Evolutionary conservation across 2,113 vertebrate genomes (phyloP).

Genomic region (Otus sunia): DNA sequence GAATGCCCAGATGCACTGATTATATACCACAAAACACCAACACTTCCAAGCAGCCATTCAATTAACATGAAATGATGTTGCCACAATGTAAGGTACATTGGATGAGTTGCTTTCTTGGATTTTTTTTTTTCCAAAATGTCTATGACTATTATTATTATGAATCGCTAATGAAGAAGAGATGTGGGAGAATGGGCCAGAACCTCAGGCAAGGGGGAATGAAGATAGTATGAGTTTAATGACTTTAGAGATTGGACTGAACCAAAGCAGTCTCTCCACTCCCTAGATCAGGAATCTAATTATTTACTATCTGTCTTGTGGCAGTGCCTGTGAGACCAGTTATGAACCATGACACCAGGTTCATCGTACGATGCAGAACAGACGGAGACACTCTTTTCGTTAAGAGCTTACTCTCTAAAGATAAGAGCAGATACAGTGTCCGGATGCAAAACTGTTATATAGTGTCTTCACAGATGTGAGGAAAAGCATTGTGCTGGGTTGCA

Average conservation of each 20-base stretch:
- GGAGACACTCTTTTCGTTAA: neutral
- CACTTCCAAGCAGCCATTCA: constrained; percentile 17
- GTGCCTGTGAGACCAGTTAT: neutral
- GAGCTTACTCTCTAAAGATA: neutral
- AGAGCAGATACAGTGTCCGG: neutral
- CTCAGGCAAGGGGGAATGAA: neutral
- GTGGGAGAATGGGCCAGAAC: neutral
- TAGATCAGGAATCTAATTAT: constrained; percentile 13
- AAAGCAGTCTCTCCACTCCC: neutral
- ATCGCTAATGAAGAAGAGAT: neutral
- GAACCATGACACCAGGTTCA: neutral
- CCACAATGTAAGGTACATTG: neutral
- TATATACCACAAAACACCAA: constrained; percentile 25
- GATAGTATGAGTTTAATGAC: neutral
- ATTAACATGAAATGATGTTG: constrained; percentile 36
- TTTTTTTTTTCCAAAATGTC: neutral
- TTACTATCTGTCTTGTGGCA: neutral
- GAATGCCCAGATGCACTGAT: constrained; percentile 37
- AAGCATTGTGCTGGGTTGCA: neutral
- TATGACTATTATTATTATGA: neutral
- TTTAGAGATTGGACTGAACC: neutral
- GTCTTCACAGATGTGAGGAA: neutral
- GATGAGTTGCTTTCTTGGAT: neutral
- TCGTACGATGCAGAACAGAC: neutral
- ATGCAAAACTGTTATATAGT: neutral